Evolutionary conservation across 1,140 invertebrate species (phyloP).

Genomic region (Pogonomyrmex californicus): DNA sequence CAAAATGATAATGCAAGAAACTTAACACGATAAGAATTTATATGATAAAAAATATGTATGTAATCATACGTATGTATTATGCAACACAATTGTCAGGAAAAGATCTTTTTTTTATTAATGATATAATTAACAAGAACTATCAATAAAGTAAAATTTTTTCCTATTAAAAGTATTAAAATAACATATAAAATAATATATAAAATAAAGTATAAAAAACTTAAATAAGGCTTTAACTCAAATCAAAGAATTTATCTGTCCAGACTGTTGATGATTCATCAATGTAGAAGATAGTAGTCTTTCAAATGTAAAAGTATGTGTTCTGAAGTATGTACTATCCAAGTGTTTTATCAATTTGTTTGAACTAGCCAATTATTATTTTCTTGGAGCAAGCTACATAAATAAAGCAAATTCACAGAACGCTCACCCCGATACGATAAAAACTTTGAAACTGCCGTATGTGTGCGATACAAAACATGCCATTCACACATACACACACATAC

Average conservation of each 20-base stretch:
- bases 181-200: background rate
- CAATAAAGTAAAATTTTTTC: background rate
- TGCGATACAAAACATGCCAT: background rate
- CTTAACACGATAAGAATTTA: constrained; percentile 29
- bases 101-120: background rate
- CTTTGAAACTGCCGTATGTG: constrained; percentile 17
- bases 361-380: background rate
- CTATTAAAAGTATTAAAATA: constrained; percentile 13
- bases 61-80: background rate
- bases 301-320: background rate
- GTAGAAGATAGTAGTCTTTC: background rate
- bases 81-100: background rate
- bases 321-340: background rate
- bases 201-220: background rate
- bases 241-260: background rate
- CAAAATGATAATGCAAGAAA: constrained; percentile 26
- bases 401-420: constrained; percentile 19
- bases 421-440: constrained; percentile 4
- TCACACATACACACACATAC: constrained; percentile 18
- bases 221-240: too few relatives aligned
- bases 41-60: background rate
- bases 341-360: background rate
- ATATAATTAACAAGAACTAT: background rate
- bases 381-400: background rate
- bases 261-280: constrained; percentile 1